A percentile compares a stretch with the other conserved stretches of the same genome.
Evolutionary conservation across 1,140 invertebrate genomes (phyloP).

Genomic region (Heterodera schachtii): DNA sequence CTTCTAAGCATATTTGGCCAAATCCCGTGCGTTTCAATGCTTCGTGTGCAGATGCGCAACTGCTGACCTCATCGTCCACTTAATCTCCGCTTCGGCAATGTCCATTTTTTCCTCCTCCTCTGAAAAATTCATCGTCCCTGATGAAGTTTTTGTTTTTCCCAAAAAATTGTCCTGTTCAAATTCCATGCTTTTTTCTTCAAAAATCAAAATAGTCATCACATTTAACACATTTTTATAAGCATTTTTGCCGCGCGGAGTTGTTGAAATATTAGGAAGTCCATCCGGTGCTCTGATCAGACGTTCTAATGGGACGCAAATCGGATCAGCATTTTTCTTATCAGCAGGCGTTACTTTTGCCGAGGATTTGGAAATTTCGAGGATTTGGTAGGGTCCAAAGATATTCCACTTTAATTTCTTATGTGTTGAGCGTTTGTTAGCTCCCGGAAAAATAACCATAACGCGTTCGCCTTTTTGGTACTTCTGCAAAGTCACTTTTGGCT

Average conservation of each 20-base stretch:
- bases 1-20: neutral
- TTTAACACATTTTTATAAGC: conserved; percentile 17
- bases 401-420: no score
- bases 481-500: no score
- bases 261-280: neutral
- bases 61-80: neutral
- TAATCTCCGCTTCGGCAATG: neutral
- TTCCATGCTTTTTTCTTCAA: no score
- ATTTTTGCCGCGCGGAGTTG: conserved; percentile 6
- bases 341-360: no score
- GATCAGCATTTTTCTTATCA: no score
- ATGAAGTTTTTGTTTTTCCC: neutral
- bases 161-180: neutral
- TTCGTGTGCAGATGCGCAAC: neutral
- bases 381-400: no score
- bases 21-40: neutral
- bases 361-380: no score
- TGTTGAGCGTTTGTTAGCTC: no score
- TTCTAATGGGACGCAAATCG: no score
- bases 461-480: no score
- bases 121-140: neutral
- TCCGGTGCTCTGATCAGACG: no score
- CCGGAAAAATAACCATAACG: no score
- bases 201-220: neutral
- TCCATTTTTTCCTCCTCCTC: neutral